Percentiles rank a stretch among this genome's conserved stretches.
These are phyloP conservation scores for Caloenas nicobarica DNA, from an alignment of 2,113 vertebrate species.

Conservation along the genomic window DNA sequence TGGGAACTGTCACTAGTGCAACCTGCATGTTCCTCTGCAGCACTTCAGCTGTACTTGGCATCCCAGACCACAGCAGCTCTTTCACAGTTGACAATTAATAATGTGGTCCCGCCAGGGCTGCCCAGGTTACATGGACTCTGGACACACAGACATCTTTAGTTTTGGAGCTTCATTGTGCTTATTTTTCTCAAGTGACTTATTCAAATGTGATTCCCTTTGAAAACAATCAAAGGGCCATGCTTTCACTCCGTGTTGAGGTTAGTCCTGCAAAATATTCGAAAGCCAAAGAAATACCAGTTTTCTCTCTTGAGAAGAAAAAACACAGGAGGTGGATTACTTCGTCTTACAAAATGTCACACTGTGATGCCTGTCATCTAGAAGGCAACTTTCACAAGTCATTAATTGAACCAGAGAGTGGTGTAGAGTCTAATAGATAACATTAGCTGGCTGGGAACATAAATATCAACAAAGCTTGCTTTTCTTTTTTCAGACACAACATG, in stretches of 20 bases:
- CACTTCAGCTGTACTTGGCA: neutral
- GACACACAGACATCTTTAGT: neutral
- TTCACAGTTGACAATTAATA: neutral
- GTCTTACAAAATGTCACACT: neutral
- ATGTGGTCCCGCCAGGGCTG: neutral
- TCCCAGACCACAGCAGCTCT: neutral
- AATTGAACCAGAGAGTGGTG: slow-evolving; percentile 39
- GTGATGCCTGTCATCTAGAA: neutral
- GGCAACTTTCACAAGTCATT: slow-evolving; percentile 30
- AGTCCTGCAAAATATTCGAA: neutral
- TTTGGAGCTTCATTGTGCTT: neutral
- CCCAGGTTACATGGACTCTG: neutral
- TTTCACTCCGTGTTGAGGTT: neutral
- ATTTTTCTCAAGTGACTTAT: neutral
- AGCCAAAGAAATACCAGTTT: neutral
- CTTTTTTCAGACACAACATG: neutral
- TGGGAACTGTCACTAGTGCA: rapidly evolving
- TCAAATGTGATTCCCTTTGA: neutral
- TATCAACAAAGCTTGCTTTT: neutral
- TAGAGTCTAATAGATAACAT: slow-evolving; percentile 3
- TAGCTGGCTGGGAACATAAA: slow-evolving; percentile 7
- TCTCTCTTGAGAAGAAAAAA: neutral
- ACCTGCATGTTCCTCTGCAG: neutral
- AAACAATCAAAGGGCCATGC: neutral
- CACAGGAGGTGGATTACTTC: neutral